These are phyloP conservation scores for Sapayoa aenigma DNA, from an alignment of 2,113 vertebrate genomes.

Conservation along the genomic window DNA sequence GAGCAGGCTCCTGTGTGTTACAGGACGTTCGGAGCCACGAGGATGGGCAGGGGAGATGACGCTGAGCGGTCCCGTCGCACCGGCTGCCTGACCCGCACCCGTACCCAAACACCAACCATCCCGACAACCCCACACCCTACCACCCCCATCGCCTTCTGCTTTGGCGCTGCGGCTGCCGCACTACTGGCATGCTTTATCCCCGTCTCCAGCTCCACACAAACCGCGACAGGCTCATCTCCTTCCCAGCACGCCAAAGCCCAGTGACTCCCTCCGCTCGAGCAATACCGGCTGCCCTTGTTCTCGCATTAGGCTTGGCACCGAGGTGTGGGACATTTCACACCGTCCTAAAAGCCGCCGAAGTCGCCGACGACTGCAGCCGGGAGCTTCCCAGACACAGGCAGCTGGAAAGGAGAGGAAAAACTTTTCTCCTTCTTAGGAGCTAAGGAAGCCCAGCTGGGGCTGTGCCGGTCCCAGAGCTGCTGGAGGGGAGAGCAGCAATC, in stretches of 20 bases:
- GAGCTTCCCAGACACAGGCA: not conserved
- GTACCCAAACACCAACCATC: not conserved
- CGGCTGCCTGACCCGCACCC: not conserved
- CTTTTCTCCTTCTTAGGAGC: not conserved
- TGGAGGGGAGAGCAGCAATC: fast-evolving
- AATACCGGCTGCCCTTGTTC: fast-evolving
- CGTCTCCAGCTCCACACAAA: too few relatives aligned
- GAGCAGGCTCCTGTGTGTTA: not conserved
- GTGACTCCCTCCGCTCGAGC: fast-evolving
- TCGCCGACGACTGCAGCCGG: fast-evolving
- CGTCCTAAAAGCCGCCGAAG: not conserved
- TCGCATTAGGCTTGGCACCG: fast-evolving
- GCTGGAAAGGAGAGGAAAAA: not conserved
- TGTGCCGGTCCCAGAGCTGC: fast-evolving
- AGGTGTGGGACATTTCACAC: fast-evolving
- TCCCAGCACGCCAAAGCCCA: fast-evolving
- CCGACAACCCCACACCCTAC: too few relatives aligned
- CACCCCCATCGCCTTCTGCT: not conserved
- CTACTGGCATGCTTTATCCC: fast-evolving
- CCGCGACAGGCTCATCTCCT: fast-evolving
- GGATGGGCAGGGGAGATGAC: not conserved
- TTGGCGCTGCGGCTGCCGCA: fast-evolving
- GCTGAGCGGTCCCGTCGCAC: not conserved
- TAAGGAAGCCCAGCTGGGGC: fast-evolving
- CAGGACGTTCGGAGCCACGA: not conserved